Percentiles rank a stretch among this genome's conserved stretches.
phyloP scores from a whole-genome alignment of 1,140 invertebrate species.

The Pseudomyrmex dendroicus region DNA sequence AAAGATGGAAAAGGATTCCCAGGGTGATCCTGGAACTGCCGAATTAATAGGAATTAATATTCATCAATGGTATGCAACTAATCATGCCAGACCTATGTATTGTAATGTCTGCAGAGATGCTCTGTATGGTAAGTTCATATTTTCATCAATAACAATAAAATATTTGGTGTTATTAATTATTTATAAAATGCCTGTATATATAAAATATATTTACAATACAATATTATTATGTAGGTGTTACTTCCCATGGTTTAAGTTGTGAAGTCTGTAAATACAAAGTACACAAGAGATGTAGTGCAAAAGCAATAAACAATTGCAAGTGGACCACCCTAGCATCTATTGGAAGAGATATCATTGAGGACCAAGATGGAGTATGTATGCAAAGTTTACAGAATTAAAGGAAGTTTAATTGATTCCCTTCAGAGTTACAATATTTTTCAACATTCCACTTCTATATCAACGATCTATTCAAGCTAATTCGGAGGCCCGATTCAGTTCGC shows the following conservation, averaged over 20 bases:
- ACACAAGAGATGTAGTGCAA: conserved; percentile 96
- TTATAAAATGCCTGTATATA: too few relatives aligned
- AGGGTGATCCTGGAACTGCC: conserved; percentile 86
- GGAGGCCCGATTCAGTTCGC: too few relatives aligned
- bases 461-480: too few relatives aligned
- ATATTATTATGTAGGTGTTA: conserved; percentile 88
- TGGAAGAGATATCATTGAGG: conserved; percentile 97
- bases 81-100: conserved; percentile 97
- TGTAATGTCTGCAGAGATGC: conserved; percentile 98
- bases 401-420: too few relatives aligned
- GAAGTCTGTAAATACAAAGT: conserved; percentile 99
- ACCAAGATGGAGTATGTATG: conserved; percentile 93
- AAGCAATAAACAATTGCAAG: conserved; percentile 97
- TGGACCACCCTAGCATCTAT: conserved; percentile 98
- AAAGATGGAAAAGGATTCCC: conserved; percentile 89
- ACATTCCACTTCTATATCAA: too few relatives aligned
- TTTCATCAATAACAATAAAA: not conserved
- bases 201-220: not conserved
- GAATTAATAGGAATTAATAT: conserved; percentile 92
- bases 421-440: too few relatives aligned
- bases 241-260: conserved; percentile 97
- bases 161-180: too few relatives aligned
- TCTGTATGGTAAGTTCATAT: conserved; percentile 87
- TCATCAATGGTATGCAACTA: conserved; percentile 97
- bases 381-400: too few relatives aligned